Percentiles rank a stretch among this genome's conserved stretches.
phyloP scores from a whole-genome alignment of 1,140 invertebrate species.

The Aphaenogaster floridana region DNA sequence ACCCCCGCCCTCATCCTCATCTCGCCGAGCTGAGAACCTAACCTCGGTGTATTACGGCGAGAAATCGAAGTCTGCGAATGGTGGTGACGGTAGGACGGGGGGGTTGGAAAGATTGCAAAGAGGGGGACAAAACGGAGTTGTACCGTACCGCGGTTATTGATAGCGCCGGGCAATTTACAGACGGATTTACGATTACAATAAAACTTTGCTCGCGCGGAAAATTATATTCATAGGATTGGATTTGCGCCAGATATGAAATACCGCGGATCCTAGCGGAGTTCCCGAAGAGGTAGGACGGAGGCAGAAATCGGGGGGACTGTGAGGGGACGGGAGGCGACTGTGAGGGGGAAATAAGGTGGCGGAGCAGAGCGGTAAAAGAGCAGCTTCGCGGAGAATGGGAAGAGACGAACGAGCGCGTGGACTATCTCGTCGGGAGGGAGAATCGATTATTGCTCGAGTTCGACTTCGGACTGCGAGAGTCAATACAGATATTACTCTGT shows the following conservation, averaged over 20 bases:
- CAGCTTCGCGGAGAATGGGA: slow-evolving; percentile 7
- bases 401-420: slow-evolving; percentile 43
- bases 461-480: slow-evolving; percentile 51
- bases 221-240: slow-evolving; percentile 87
- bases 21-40: neutral
- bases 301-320: neutral
- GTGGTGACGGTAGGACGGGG: neutral
- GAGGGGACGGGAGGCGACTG: neutral
- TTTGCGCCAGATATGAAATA: slow-evolving; percentile 86
- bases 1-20: neutral
- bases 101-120: neutral
- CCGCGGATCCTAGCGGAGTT: slow-evolving; percentile 67
- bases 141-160: slow-evolving; percentile 81
- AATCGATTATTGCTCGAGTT: slow-evolving; percentile 73
- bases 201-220: slow-evolving; percentile 85
- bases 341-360: slow-evolving; percentile 34
- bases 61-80: slow-evolving; percentile 29
- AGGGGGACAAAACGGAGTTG: slow-evolving; percentile 26
- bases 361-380: slow-evolving; percentile 42
- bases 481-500: slow-evolving; percentile 68
- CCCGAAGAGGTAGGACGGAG: slow-evolving; percentile 26
- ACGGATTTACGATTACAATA: slow-evolving; percentile 87
- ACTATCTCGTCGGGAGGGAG: slow-evolving; percentile 50
- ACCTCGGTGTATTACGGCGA: slow-evolving; percentile 40
- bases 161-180: slow-evolving; percentile 84